Conservation (phyloP, 1,140 invertebrate species). For the Oryctes rhinoceros region DNA sequence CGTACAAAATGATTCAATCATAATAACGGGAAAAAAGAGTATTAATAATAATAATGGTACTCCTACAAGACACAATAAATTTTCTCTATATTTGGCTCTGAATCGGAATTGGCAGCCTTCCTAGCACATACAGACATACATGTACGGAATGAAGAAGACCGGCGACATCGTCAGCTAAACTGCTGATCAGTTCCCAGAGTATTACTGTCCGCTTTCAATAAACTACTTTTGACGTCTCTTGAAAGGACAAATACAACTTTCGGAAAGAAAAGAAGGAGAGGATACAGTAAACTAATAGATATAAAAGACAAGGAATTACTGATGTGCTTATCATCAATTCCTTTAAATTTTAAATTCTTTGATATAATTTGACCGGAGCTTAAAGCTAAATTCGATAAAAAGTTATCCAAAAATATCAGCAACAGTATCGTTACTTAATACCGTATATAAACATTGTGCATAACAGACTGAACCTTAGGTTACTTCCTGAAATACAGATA, state of each 20-base stretch:
- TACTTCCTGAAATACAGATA: too few relatives aligned
- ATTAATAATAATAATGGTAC: constrained; percentile 24
- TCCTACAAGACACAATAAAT: constrained; percentile 22
- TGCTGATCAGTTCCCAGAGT: neutral
- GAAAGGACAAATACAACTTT: neutral
- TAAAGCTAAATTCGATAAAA: too few relatives aligned
- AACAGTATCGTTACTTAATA: too few relatives aligned
- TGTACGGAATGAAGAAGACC: neutral
- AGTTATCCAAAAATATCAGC: too few relatives aligned
- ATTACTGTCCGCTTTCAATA: constrained; percentile 33
- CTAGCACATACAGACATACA: constrained; percentile 7
- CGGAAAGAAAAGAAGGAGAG: neutral
- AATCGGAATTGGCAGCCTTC: constrained; percentile 23
- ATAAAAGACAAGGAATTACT: neutral
- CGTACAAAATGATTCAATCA: constrained; percentile 7
- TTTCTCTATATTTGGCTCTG: constrained; percentile 15
- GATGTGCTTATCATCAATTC: too few relatives aligned
- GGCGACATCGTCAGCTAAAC: constrained; percentile 2
- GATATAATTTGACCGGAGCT: too few relatives aligned
- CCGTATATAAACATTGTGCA: too few relatives aligned
- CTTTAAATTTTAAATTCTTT: too few relatives aligned
- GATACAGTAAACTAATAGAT: neutral
- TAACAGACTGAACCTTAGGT: too few relatives aligned
- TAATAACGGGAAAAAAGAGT: neutral
- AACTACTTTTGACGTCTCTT: neutral